Base-by-base conservation (phyloP, 2,888 invertebrate genomes). In the Chamaedrilus cognettii region DNA sequence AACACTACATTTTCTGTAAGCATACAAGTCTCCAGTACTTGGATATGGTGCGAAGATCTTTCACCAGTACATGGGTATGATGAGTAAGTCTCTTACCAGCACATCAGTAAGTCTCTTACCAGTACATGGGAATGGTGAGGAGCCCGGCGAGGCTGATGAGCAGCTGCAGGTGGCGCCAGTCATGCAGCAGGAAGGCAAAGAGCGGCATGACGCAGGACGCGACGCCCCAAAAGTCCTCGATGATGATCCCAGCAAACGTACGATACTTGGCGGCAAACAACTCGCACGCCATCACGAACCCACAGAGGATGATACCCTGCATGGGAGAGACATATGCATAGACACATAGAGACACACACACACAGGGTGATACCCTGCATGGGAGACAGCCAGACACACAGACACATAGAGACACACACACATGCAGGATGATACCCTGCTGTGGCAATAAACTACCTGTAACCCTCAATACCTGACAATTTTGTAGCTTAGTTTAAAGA, bases 81-180 rank as follows among this genome's bases (percentile, higher is more conserved):
- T n/a, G n/a, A n/a, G n/a, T n/a, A n/a, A n/a, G n/a, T n/a, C n/a
- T n/a, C n/a, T n/a, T n/a, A n/a, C n/a, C n/a, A n/a, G n/a, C n/a
- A n/a, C n/a, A n/a, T n/a, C n/a, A n/a, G n/a, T n/a, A n/a, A n/a
- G n/a, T n/a, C n/a, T n/a, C 71, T 32, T 49, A 75, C 75, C 75
- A 75, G 63, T 60, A 71, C 50, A 75, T 52, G 1, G 70, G 65
- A 15, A 75, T 64, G 26, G 74, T 72, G 56, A 73, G 64, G 15
- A 68, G 35, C 2, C 61, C 69, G 23, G 65, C 71, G 30, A 75
- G 61, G 23, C 70, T 59, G 35, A 75, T 71, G 59, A 67, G 35
- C 3, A 75, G 64, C 66, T 76, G 73, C 31, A 76, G 70, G 64
- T 74, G 68, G 3, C 72, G 65, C 78, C 78, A 78, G 61, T 75